These are phyloP conservation scores for Acanthisitta chloris DNA, from an alignment of 2,113 vertebrate species.

Conservation along the genomic window DNA sequence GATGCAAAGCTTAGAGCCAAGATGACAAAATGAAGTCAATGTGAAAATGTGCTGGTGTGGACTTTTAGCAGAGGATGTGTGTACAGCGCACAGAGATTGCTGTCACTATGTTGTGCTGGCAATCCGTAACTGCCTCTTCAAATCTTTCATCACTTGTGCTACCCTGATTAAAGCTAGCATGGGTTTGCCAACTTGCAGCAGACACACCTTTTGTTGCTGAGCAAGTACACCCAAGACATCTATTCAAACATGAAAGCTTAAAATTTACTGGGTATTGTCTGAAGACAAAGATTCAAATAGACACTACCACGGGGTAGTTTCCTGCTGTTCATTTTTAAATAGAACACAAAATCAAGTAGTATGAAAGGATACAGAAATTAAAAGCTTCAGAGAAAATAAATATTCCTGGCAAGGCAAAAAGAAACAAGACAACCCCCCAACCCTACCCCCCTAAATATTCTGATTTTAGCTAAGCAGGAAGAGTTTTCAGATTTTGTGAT, in stretches of 20 bases:
- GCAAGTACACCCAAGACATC: neutral
- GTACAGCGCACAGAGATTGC: neutral
- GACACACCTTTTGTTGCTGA: conserved; percentile 37
- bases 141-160: neutral
- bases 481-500: neutral
- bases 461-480: neutral
- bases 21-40: neutral
- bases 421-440: neutral
- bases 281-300: neutral
- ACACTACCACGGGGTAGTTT: neutral
- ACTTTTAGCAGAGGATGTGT: neutral
- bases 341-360: neutral
- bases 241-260: neutral
- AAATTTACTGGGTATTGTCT: neutral
- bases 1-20: neutral
- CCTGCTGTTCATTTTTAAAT: neutral
- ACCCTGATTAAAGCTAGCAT: neutral
- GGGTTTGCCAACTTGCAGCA: neutral
- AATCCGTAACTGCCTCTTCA: neutral
- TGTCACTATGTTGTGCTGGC: neutral
- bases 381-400: neutral
- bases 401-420: neutral
- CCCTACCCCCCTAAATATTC: neutral
- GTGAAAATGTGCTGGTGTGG: neutral
- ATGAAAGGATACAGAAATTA: neutral